These are phyloP conservation scores for Enteromius viviparus DNA, from an alignment of 2,797 vertebrate species.

Conservation along the genomic window DNA sequence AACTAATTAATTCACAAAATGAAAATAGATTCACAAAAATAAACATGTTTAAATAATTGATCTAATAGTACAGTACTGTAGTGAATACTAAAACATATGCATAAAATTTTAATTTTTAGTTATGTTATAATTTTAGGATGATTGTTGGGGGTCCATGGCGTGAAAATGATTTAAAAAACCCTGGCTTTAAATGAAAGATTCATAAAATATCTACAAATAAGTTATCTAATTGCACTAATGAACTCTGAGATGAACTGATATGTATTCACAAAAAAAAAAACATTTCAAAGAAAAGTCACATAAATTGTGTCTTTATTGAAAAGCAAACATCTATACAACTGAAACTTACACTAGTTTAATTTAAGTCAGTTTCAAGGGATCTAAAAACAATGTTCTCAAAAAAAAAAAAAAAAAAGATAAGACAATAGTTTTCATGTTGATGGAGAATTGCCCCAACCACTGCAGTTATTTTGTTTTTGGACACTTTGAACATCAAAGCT, in stretches of 20 bases:
- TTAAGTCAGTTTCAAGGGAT: slow-evolving; percentile 56
- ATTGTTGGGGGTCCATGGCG: background rate
- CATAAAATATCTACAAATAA: no score
- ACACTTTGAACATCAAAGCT: slow-evolving; percentile 40
- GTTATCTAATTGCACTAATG: background rate
- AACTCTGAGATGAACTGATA: background rate
- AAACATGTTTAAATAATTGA: background rate
- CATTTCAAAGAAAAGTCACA: slow-evolving; percentile 37
- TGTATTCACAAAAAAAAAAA: background rate
- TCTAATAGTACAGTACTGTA: background rate
- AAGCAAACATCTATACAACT: slow-evolving; percentile 62
- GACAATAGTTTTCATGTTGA: slow-evolving; percentile 36
- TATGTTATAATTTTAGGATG: background rate
- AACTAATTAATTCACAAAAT: background rate
- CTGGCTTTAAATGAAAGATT: background rate
- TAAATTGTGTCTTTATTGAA: slow-evolving; percentile 62
- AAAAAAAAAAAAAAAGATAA: background rate
- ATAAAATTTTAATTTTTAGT: no score
- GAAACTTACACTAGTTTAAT: slow-evolving; percentile 58
- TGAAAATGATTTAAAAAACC: background rate
- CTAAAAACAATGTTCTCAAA: slow-evolving; percentile 56
- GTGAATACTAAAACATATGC: background rate
- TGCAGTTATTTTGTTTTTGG: slow-evolving; percentile 17
- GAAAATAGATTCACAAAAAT: background rate
- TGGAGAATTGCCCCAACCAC: background rate